Evolutionary conservation across 2,797 vertebrate species (phyloP), one percentile per base, ranked within the genome.

Genomic region (Arctocebus calabarensis): DNA sequence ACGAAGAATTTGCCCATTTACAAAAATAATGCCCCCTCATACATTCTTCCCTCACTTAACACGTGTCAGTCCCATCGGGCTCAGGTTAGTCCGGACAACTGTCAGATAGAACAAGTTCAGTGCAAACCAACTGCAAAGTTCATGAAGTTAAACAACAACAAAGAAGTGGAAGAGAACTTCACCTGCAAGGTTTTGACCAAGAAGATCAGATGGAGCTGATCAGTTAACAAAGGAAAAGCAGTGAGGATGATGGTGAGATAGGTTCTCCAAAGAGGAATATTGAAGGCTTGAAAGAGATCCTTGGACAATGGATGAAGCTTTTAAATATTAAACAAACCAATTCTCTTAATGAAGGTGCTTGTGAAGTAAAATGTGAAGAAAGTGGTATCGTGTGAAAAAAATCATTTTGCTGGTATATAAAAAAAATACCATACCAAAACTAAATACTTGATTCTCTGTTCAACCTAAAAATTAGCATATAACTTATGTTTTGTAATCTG

Each of bases 1-100:
- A 81, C 82, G 61, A 86, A 71, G 84, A 91, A 91, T 93, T 84
- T 75, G 52, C 57, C 62, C 20, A 61, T 91, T 95, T 97, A 23
- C 73, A 89, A 97, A 91, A 91, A 34, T 29, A 66, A 82, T 55
- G 78, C 87, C 88, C 90, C 74, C 66, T 90, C 40, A 32, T 52
- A 45, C 61, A 29, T 77, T 81, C 92, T 90, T 71, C 62, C 57
- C 66, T 89, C 37, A 17, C 75, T 94, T 94, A 78, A 37, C 5
- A 78, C 88, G 45, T 13, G 29, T 81, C 83, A 91, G 2, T 74
- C 34, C 74, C 79, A 29, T 74, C 23, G n/a, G 75, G 52, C 32
- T 34, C 17, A 16, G 70, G 81, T 55, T 81, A 89, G 62, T 45
- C 22, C 32, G 68, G 73, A 43, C 4, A 34, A 48, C 45, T 20